Base-by-base conservation (phyloP, 2,113 vertebrate species). In the Oryzias javanicus region DNA sequence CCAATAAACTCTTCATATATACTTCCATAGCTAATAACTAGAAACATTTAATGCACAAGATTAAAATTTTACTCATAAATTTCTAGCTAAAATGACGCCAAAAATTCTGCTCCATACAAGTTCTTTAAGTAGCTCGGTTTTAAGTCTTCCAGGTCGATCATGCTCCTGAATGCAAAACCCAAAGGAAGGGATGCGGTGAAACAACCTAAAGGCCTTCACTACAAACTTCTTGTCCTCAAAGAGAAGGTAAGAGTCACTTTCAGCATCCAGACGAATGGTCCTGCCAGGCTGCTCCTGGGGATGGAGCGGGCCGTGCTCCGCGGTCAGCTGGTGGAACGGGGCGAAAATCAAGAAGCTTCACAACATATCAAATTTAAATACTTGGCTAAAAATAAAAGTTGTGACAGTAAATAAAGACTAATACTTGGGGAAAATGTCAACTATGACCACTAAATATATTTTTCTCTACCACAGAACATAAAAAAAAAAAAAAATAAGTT, bases 171-270 rank as follows among this genome's bases (percentile, higher is more conserved):
- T 60, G 18, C 93, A 89, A 67, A 96, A 98, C 0, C 97, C 96
- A 44, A 98, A 98, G 12, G 96, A 98, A 3, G 96, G 95, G 42
- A 98, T 57, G 18, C 95, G 92, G 64, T 98, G 97, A 58, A 93
- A 96, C 13, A 98, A 87, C 64, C 93, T 88, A 70, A 98, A 96
- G 0, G 94, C 96, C 61, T 91, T 92, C 7, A 97, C 88, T 1
- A 89, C 80, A 67, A 98, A 89, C 61, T 89, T 91, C 45, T 92
- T 89, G 0, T 94, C 90, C 61, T 95, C 90, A 19, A 94, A 49
- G 55, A 98, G 91, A 46, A 78, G 16, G 74, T 95, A 98, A 0
- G 80, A 86, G 22, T 91, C 86, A 1, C 88, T 88, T 4, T 46
- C 80, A 0, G 74, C 75, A 25, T 93, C 91, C 74, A 94, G 77